Evolutionary conservation across 2,113 vertebrate genomes (phyloP), one percentile per base, ranked within the genome.

Genomic region (Microcebus griseorufus): DNA sequence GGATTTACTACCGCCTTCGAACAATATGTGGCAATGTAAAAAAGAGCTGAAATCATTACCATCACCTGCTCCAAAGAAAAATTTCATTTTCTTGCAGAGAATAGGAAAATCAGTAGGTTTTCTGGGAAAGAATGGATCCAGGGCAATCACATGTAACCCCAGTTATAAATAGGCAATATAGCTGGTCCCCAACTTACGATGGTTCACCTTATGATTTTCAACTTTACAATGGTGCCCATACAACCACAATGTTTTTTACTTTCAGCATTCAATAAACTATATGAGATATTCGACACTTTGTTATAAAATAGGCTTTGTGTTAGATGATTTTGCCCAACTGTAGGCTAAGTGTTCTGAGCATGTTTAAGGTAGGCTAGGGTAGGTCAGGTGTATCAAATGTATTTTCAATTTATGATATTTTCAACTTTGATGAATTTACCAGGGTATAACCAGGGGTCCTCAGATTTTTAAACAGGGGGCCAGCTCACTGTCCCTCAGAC

Each of bases 11-110:
- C 96, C 0, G 11, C 37, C 64, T 65, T 78, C 90, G 80, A 84
- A 94, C 23, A 90, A 72, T 16, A 45, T 2, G 17, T 45, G 70
- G n/a, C 86, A 83, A 75, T 13, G 37, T 23, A 91, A 87, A 86
- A 84, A 86, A 76, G 72, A 55, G 32, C 39, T 53, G 39, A 64
- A 10, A 93, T 65, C 23, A n/a, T 88, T 27, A 55, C 22, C 9
- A 39, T 67, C 55, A 60, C 73, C 85, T 55, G 64, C 39, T 58
- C 45, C 73, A 93, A 82, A 55, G 67, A 90, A 82, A 93, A 87
- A 78, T 25, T 37, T 27, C 42, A 78, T 83, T 86, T 96, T 95
- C 84, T 89, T 70, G 73, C 20, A 34, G 20, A 93, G 14, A 96
- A 25, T 67, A 83, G 75, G 37, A 94, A 81, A 95, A 88, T 23